phyloP scores from a whole-genome alignment of 2,888 invertebrate species.

The Volucella inanis region DNA sequence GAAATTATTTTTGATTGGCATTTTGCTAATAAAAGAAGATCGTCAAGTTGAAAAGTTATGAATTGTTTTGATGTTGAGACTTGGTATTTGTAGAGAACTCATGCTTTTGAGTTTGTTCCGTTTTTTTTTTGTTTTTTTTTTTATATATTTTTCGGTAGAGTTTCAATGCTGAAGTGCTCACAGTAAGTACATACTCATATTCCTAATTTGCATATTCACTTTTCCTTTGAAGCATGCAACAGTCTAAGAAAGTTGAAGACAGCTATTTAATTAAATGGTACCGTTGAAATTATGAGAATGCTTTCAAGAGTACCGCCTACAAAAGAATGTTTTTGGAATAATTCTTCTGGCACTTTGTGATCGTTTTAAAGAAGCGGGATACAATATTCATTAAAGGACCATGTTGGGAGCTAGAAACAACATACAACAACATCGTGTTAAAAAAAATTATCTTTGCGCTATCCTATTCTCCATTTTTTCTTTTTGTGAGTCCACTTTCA shows the following conservation, averaged over 20 bases:
- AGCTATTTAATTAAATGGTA: slow-evolving; percentile 40
- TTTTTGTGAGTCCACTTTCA: too few species aligned
- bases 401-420: too few species aligned
- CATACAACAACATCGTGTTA: too few species aligned
- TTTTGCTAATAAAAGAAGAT: slow-evolving; percentile 74
- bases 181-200: slow-evolving; percentile 13
- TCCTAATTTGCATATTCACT: slow-evolving; percentile 42
- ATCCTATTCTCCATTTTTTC: too few species aligned
- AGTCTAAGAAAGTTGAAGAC: slow-evolving; percentile 22
- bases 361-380: too few species aligned
- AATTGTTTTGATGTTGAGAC: slow-evolving; percentile 74
- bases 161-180: slow-evolving; percentile 1
- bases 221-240: background rate
- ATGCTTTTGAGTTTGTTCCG: slow-evolving; percentile 16
- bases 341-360: background rate
- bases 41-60: slow-evolving; percentile 74
- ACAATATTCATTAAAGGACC: too few species aligned
- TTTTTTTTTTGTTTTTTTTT: slow-evolving; percentile 29
- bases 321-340: background rate
- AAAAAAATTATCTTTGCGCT: too few species aligned
- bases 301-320: background rate
- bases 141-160: background rate
- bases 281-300: slow-evolving; percentile 2
- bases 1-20: slow-evolving; percentile 75
- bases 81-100: slow-evolving; percentile 66